A percentile compares a stretch with the other conserved stretches of the same genome.
phyloP scores from a whole-genome alignment of 2,797 vertebrate species.

The Hydrolagus colliei region DNA sequence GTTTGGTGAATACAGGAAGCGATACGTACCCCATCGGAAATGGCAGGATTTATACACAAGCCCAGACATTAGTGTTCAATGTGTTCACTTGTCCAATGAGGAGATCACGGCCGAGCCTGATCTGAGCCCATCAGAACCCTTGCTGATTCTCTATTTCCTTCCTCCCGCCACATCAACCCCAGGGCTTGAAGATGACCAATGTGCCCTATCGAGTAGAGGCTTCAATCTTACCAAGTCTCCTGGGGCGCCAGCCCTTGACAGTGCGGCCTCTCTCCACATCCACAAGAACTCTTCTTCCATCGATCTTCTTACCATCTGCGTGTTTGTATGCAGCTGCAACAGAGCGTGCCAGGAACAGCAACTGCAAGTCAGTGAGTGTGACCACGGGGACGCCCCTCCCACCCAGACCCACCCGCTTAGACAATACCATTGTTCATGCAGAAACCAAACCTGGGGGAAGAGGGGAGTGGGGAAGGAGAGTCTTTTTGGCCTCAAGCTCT shows the following conservation, averaged over 20 bases:
- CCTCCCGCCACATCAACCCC: too few species aligned
- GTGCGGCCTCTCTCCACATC: constrained; percentile 88
- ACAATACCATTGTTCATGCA: constrained; percentile 21
- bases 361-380: constrained; percentile 24
- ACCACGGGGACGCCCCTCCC: neutral
- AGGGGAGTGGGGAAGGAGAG: neutral
- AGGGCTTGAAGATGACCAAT: too few species aligned
- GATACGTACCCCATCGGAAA: too few species aligned
- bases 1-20: too few species aligned
- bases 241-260: constrained; percentile 86
- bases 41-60: too few species aligned
- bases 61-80: too few species aligned
- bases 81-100: too few species aligned
- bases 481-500: constrained; percentile 18
- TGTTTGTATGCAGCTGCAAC: constrained; percentile 89
- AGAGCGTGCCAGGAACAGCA: constrained; percentile 41
- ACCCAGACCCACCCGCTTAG: constrained; percentile 17
- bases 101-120: too few species aligned
- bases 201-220: too few species aligned
- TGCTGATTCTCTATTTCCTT: too few species aligned
- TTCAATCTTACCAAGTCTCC: constrained; percentile 71
- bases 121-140: too few species aligned
- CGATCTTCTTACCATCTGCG: constrained; percentile 90
- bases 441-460: constrained; percentile 13
- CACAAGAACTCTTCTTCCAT: constrained; percentile 79